A percentile compares a stretch with the other conserved stretches of the same genome.
Conservation (phyloP, 2,888 invertebrate genomes). For the Agrotis clavis region DNA sequence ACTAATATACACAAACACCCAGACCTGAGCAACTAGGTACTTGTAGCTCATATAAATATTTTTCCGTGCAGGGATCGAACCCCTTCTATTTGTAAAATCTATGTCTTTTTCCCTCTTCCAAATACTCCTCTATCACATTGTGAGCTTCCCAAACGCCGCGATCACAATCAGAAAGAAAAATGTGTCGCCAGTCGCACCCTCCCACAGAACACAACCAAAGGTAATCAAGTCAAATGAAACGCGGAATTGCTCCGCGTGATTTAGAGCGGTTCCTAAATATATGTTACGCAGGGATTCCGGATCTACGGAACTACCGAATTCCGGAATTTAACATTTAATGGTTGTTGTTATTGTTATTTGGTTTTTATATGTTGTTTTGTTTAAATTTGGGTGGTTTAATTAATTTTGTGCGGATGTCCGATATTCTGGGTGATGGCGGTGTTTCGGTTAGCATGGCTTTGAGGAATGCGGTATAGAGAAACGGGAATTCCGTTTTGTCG, state of each 20-base stretch:
- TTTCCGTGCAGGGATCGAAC: too few relatives aligned
- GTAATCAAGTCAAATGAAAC: constrained; percentile 26
- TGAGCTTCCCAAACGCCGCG: not conserved
- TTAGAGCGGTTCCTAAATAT: constrained; percentile 6
- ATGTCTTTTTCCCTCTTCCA: too few relatives aligned
- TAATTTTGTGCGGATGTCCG: not conserved
- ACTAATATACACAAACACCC: too few relatives aligned
- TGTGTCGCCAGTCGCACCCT: not conserved
- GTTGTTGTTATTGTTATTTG: constrained; percentile 11
- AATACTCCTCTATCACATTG: not conserved
- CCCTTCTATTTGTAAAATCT: not conserved
- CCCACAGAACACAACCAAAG: not conserved
- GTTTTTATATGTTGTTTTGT: constrained; percentile 11
- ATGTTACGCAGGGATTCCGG: constrained; percentile 16
- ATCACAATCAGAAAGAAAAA: constrained; percentile 4
- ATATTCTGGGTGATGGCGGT: not conserved
- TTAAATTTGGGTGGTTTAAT: not conserved
- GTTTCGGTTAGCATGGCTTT: not conserved
- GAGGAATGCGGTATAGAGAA: not conserved
- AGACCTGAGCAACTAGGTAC: too few relatives aligned
- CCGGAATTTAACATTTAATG: constrained; percentile 3
- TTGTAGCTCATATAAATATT: too few relatives aligned
- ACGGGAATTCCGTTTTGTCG: not conserved
- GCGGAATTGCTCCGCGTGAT: constrained; percentile 16
- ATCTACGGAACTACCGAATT: not conserved